A percentile compares a stretch with the other conserved stretches of the same genome.
phyloP scores from a whole-genome alignment of 2,113 vertebrate genomes.

The Dipodomys merriami region DNA sequence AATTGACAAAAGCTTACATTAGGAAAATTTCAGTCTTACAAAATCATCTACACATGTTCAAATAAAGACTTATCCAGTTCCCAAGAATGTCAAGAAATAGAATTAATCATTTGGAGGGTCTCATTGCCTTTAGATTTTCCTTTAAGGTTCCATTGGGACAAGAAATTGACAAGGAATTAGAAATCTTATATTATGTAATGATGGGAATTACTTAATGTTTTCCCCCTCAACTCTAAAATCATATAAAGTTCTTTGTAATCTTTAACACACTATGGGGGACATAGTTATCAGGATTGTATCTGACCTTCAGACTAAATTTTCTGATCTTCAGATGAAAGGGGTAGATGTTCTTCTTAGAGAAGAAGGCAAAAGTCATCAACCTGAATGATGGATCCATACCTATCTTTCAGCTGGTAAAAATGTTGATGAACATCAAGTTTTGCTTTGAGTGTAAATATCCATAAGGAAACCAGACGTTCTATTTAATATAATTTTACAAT shows the following conservation, averaged over 20 bases:
- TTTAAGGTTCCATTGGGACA: background rate
- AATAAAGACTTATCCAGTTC: background rate
- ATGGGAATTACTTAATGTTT: constrained; percentile 3
- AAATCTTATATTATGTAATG: background rate
- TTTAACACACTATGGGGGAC: background rate
- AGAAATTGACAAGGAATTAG: background rate
- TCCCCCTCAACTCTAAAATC: background rate
- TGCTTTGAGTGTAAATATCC: background rate
- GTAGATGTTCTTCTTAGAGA: background rate
- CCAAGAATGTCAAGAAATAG: background rate
- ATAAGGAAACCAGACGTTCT: too few relatives aligned
- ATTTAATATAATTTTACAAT: background rate
- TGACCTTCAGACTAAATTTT: background rate
- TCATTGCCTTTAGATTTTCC: constrained; percentile 43
- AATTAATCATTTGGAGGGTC: constrained; percentile 9
- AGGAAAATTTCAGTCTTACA: background rate
- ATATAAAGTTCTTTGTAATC: constrained; percentile 17
- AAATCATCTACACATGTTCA: background rate
- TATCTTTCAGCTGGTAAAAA: background rate
- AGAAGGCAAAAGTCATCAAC: background rate
- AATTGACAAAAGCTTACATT: background rate
- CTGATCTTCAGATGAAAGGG: background rate
- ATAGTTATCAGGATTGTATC: too few relatives aligned
- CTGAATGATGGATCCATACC: background rate
- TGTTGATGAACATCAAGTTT: background rate